These are phyloP conservation scores for Calidris pugnax DNA, from an alignment of 2,113 vertebrate species.

Conservation along the genomic window DNA sequence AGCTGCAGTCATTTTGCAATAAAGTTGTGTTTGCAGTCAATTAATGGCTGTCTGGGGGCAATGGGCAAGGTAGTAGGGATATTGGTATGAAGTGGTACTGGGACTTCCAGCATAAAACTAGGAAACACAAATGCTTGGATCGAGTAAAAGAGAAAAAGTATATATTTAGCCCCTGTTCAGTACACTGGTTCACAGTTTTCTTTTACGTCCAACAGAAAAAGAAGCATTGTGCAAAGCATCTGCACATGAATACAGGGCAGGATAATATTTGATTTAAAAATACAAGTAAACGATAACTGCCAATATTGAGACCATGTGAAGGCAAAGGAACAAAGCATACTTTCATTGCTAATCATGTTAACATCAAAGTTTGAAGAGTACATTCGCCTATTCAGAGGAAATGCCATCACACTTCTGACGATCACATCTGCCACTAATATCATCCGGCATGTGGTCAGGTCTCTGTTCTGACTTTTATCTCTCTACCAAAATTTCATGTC, in stretches of 20 bases:
- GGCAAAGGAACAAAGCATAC: slow-evolving; percentile 87
- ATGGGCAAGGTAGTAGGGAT: background rate
- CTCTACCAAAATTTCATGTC: slow-evolving; percentile 69
- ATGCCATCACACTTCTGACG: slow-evolving; percentile 84
- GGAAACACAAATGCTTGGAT: slow-evolving; percentile 25
- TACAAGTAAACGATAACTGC: slow-evolving; percentile 77
- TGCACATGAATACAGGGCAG: slow-evolving; percentile 57
- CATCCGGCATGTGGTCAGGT: slow-evolving; percentile 85
- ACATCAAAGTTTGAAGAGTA: slow-evolving; percentile 86
- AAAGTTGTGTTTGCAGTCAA: slow-evolving; percentile 71
- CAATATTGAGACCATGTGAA: slow-evolving; percentile 85
- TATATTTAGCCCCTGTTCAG: slow-evolving; percentile 53
- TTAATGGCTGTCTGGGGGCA: slow-evolving; percentile 67
- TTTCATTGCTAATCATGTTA: slow-evolving; percentile 86
- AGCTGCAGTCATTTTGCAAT: slow-evolving; percentile 71
- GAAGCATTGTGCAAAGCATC: slow-evolving; percentile 51
- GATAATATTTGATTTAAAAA: slow-evolving; percentile 70
- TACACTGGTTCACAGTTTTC: slow-evolving; percentile 39
- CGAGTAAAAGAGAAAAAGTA: slow-evolving; percentile 10
- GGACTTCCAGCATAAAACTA: slow-evolving; percentile 23
- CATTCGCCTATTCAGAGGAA: slow-evolving; percentile 84
- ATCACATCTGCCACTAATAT: slow-evolving; percentile 91
- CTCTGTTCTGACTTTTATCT: slow-evolving; percentile 76
- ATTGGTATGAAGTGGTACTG: background rate
- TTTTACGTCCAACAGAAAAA: slow-evolving; percentile 15